Conservation (phyloP, 2,797 vertebrate species). For the Tenualosa ilisha region DNA sequence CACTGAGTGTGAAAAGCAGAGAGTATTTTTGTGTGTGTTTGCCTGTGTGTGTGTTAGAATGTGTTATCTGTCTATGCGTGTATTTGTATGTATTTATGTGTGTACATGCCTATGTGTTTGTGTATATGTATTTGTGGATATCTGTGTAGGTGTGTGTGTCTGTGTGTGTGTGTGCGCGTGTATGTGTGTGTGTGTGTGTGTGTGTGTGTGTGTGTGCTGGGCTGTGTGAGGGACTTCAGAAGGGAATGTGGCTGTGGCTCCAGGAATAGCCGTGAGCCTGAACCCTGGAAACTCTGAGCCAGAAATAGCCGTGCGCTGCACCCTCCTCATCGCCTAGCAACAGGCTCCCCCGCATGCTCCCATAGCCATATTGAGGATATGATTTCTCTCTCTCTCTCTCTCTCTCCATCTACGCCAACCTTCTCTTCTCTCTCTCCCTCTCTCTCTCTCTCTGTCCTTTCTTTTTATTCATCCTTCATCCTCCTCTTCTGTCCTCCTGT, state of each 20-base stretch:
- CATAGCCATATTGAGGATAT: constrained; percentile 66
- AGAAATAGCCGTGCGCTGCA: constrained; percentile 76
- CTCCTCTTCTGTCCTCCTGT: constrained; percentile 9
- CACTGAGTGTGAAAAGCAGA: not conserved
- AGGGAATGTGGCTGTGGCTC: constrained; percentile 77
- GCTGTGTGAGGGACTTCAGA: constrained; percentile 61
- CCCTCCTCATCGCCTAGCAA: constrained; percentile 77
- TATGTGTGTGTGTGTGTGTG: constrained; percentile 30
- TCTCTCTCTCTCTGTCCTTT: constrained; percentile 31
- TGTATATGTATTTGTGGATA: not conserved
- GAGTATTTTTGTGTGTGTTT: not conserved
- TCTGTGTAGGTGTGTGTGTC: not conserved
- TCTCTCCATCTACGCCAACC: constrained; percentile 32
- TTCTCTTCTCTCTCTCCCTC: constrained; percentile 39
- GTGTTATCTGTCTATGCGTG: not conserved
- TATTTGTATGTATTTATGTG: not conserved
- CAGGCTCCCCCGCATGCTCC: constrained; percentile 74
- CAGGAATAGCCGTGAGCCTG: constrained; percentile 81
- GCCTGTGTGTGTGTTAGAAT: constrained; percentile 15
- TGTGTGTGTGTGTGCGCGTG: constrained; percentile 30
- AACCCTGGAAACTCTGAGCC: constrained; percentile 81
- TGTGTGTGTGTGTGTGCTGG: not conserved
- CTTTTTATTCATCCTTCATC: constrained; percentile 21
- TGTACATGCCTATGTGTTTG: not conserved
- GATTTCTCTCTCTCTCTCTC: constrained; percentile 55